Base-by-base conservation (phyloP, 37 sponge, comb jelly and placozoan species). In the Halichondria panicea region DNA sequence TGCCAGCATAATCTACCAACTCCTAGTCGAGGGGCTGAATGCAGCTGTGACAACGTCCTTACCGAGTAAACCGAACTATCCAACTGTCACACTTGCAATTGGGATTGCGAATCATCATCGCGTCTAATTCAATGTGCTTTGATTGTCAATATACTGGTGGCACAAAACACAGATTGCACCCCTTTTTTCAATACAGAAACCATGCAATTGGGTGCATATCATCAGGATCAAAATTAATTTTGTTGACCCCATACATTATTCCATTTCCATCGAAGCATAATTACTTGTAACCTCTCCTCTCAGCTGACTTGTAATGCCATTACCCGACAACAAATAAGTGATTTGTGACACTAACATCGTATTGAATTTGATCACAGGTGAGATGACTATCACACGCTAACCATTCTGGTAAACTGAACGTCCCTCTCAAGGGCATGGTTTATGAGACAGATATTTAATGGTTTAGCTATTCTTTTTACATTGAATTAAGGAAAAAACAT, bases 51-150 rank as follows among this genome's bases (percentile, higher is more conserved):
- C 25, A 88, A 40, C 5, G 67, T 59, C 6, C 55, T 40, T 0
- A 88, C 78, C 40, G 82, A 88, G 42, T 82, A 66, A 82, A 88
- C 33, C 88, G 56, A 36, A 64, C 50, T 21, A 65, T 60, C 28
- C 45, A 61, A 50, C 43, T 82, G 37, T 88, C 40, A 37, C 82
- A 82, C 0, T 12, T 41, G n/a, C n/a, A n/a, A n/a, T n/a, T n/a
- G n/a, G 55, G 12, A 42, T 43, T 25, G 1, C 8, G 41, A 35
- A 15, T 21, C 8, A 73, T 18, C 5, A 63, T 21, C 0, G 71
- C 34, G 11, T 72, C 48, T 25, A 75, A 39, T 24, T 88, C 42
- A 25, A 19, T 52, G 19, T 0, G 25, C 50, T 13, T 70, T 1
- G 18, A 50, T 12, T 27, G 52, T 39, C 13, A 27, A 6, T 33